phyloP scores from a whole-genome alignment of 2,797 vertebrate genomes.

The Percopsis omiscomaycus region DNA sequence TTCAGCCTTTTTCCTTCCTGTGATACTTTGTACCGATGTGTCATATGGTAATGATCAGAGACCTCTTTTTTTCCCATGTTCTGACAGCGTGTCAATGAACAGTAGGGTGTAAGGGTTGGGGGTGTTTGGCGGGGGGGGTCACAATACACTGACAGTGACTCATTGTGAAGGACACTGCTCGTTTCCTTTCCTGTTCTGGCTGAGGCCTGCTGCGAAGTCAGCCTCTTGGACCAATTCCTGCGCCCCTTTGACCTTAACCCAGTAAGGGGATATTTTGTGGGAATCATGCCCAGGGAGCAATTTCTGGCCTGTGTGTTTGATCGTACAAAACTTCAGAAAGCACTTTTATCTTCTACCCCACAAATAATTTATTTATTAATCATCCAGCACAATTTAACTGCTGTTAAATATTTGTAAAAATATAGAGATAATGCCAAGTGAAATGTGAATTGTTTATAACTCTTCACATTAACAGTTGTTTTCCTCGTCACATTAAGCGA shows the following conservation, averaged over 20 bases:
- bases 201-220: slow-evolving; percentile 41
- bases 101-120: slow-evolving; percentile 31
- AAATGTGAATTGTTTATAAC: too few relatives aligned
- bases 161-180: slow-evolving; percentile 37
- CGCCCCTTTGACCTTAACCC: slow-evolving; percentile 24
- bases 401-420: not conserved
- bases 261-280: slow-evolving; percentile 15
- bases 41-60: slow-evolving; percentile 7
- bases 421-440: too few relatives aligned
- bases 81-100: slow-evolving; percentile 52
- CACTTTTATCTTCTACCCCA: not conserved
- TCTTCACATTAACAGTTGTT: too few relatives aligned
- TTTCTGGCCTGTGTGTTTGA: not conserved
- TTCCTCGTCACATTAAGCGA: too few relatives aligned
- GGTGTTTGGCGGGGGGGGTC: slow-evolving; percentile 41
- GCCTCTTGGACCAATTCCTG: slow-evolving; percentile 17
- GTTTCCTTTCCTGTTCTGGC: slow-evolving; percentile 56
- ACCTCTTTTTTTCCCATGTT: slow-evolving; percentile 21
- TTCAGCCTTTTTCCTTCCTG: slow-evolving; percentile 42
- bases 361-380: too few relatives aligned
- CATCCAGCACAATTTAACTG: not conserved
- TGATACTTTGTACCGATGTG: slow-evolving; percentile 61
- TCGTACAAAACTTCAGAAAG: not conserved
- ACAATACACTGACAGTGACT: slow-evolving; percentile 50
- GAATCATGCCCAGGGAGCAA: slow-evolving; percentile 2